These are phyloP conservation scores for Albula glossodonta DNA, from an alignment of 2,113 vertebrate species.

Conservation along the genomic window DNA sequence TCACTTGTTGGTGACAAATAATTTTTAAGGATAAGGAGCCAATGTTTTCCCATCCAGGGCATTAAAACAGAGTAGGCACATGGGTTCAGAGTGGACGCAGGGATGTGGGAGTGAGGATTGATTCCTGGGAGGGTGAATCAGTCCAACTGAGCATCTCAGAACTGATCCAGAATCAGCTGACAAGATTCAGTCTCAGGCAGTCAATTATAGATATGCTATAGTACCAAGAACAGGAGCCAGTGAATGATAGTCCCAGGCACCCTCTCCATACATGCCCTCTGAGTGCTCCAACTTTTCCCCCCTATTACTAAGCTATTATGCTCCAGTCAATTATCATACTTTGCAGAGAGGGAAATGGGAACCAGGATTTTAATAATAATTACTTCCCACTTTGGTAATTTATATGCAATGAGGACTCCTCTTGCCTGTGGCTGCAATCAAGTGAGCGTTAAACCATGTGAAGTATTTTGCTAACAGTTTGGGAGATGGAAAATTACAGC, in stretches of 20 bases:
- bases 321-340: conserved; percentile 78
- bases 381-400: conserved; percentile 70
- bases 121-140: not conserved
- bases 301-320: conserved; percentile 37
- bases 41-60: not conserved
- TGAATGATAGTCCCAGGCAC: conserved; percentile 32
- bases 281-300: conserved; percentile 49
- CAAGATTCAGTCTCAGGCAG: not conserved
- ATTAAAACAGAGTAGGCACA: not conserved
- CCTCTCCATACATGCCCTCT: conserved; percentile 43
- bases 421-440: conserved; percentile 62
- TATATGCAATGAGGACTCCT: conserved; percentile 68
- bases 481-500: conserved; percentile 56
- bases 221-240: conserved; percentile 37
- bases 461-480: conserved; percentile 62
- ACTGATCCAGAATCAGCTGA: not conserved
- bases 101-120: not conserved
- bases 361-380: conserved; percentile 70
- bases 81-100: not conserved
- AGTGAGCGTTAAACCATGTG: conserved; percentile 38
- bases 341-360: conserved; percentile 60
- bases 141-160: not conserved
- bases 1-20: not conserved
- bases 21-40: not conserved
- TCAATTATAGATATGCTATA: conserved; percentile 11